Conservation (phyloP, 2,113 vertebrate species). For the Phaethornis superciliosus region DNA sequence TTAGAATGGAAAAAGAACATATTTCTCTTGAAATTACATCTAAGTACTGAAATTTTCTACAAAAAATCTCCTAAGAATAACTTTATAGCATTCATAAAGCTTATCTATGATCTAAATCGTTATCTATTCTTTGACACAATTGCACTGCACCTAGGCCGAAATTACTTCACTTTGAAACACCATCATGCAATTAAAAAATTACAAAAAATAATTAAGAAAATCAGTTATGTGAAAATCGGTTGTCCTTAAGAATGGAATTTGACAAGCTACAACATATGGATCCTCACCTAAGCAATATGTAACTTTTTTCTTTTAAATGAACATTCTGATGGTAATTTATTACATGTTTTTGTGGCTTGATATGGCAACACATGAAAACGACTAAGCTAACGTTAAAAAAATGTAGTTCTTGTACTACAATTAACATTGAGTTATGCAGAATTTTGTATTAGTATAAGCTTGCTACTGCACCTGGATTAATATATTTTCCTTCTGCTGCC, state of each 20-base stretch:
- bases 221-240: neutral
- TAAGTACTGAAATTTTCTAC: neutral
- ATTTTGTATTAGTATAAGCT: neutral
- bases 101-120: neutral
- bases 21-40: neutral
- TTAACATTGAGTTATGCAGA: neutral
- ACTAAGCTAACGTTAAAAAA: neutral
- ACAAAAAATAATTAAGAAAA: neutral
- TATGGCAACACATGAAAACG: neutral
- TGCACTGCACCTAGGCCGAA: neutral
- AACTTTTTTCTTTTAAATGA: neutral
- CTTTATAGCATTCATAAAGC: neutral
- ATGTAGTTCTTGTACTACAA: neutral
- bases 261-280: fast-evolving
- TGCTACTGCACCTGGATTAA: neutral
- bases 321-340: neutral
- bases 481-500: neutral
- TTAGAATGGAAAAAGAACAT: neutral
- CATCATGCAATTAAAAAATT: neutral
- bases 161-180: neutral
- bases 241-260: neutral
- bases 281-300: neutral
- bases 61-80: neutral
- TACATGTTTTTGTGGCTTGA: neutral
- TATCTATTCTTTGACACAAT: neutral